Conservation (phyloP, 2,888 invertebrate species). For the Cryptus viduatorius region DNA sequence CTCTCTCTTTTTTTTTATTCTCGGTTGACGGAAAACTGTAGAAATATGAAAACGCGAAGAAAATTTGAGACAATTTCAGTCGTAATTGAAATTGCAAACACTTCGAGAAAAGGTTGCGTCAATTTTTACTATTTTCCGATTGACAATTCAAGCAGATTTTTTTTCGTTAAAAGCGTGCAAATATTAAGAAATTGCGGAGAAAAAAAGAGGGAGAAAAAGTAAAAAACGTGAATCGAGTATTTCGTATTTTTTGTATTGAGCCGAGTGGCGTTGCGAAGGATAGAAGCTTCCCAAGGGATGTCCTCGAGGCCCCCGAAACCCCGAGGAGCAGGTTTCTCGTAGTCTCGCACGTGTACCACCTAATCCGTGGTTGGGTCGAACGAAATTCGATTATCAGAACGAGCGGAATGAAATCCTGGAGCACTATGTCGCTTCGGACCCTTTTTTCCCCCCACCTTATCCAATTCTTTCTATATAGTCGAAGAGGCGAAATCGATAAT, state of each 20-base stretch:
- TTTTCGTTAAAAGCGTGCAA: not conserved
- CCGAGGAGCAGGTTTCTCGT: slow-evolving; percentile 46
- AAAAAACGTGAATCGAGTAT: slow-evolving; percentile 25
- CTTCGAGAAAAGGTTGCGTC: not conserved
- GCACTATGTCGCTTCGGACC: slow-evolving; percentile 29
- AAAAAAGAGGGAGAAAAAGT: not conserved
- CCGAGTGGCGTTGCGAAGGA: slow-evolving; percentile 18
- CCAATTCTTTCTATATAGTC: slow-evolving; percentile 16
- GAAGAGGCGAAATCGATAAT: slow-evolving; percentile 39
- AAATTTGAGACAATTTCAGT: not conserved
- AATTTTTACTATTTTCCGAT: not conserved
- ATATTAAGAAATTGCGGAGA: not conserved
- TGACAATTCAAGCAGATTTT: not conserved
- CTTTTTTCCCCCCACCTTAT: slow-evolving; percentile 8
- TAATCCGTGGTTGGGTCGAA: slow-evolving; percentile 66
- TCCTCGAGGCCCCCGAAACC: slow-evolving; percentile 39
- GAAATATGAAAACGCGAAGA: not conserved
- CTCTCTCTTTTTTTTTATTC: not conserved
- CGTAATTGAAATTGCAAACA: not conserved
- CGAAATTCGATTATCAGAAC: slow-evolving; percentile 71
- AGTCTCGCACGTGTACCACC: slow-evolving; percentile 42
- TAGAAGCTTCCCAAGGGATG: slow-evolving; percentile 56
- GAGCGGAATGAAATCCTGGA: slow-evolving; percentile 61
- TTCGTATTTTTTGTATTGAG: slow-evolving; percentile 17
- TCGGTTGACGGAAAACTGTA: not conserved